Conservation (phyloP, 2,888 invertebrate genomes). For the Deilephila elpenor region DNA sequence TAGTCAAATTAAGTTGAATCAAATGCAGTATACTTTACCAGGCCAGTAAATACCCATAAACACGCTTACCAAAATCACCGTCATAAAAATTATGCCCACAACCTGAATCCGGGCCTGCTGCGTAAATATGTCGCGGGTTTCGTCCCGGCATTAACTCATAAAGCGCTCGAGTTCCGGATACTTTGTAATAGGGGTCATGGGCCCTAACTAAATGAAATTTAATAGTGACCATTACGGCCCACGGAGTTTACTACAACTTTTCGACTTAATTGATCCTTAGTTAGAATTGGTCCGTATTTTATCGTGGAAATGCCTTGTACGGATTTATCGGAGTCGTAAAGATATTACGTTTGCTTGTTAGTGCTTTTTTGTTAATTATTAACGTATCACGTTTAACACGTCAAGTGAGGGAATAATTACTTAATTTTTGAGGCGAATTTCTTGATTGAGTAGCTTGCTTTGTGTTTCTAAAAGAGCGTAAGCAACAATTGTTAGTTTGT, state of each 20-base stretch:
- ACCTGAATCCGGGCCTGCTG: not conserved
- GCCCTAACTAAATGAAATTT: conserved; percentile 60
- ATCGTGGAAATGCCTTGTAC: not conserved
- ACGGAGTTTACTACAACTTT: conserved; percentile 29
- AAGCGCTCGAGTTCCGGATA: conserved; percentile 48
- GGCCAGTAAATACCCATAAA: too few species aligned
- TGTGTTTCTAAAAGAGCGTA: not conserved
- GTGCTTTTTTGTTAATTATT: conserved; percentile 13
- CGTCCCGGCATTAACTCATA: conserved; percentile 54
- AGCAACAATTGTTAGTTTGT: not conserved
- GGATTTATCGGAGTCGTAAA: conserved; percentile 21
- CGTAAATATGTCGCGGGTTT: conserved; percentile 38
- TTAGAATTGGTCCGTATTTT: conserved; percentile 21
- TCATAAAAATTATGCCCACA: not conserved
- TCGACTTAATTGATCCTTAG: conserved; percentile 28
- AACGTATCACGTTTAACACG: conserved; percentile 23
- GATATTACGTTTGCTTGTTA: conserved; percentile 24
- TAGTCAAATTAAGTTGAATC: too few species aligned
- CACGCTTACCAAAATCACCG: not conserved
- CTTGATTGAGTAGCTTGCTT: not conserved
- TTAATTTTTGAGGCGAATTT: conserved; percentile 4
- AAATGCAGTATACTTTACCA: too few species aligned
- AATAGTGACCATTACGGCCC: conserved; percentile 51
- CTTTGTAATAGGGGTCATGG: conserved; percentile 57
- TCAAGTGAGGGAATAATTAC: not conserved